Evolutionary conservation across 1,140 invertebrate species (phyloP), one percentile per base, ranked within the genome.

Genomic region (Drosophila saltans): DNA sequence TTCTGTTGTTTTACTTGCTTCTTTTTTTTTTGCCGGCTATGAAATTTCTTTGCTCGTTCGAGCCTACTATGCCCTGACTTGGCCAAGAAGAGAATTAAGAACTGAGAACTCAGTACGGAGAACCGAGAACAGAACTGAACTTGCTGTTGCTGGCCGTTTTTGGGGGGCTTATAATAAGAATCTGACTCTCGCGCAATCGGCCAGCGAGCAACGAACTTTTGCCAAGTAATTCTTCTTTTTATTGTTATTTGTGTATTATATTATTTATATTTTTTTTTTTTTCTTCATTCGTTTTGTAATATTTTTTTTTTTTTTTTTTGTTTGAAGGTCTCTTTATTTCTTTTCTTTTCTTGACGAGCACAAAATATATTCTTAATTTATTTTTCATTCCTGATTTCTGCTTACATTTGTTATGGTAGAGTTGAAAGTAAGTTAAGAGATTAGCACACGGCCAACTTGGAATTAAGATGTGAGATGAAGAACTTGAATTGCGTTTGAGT

Each of bases 141-240:
- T 52, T 21, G 45, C 45, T 52, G 45, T 52, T 52, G 45, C 45
- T 52, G 21, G 45, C 39, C 68, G 33, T 43, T 69, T 52, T 52
- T 2, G 9, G 7, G 21, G 41, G 24, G 24, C 60, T 69, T 57
- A 48, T 61, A 33, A 33, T 28, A 61, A 69, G 61, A 74, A 78
- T 61, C 39, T 10, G n/a, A 52, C 24, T 52, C 45, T 52, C 45
- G 45, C 45, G 24, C 21, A 52, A 52, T 52, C 45, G 56, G 28
- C 28, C 26, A 64, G 40, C 80, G 84, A 81, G 84, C 84, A 90
- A 89, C 85, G 82, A 86, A 86, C 82, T 82, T 83, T 83, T 76
- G 75, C 60, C 69, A 56, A 70, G 80, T 65, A 77, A 69, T 70
- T 81, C 66, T 65, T 78, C 72, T 73, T 36, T 58, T 63, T 59